A percentile compares a stretch with the other conserved stretches of the same genome.
Evolutionary conservation across 2,797 vertebrate genomes (phyloP).

Genomic region (Decapterus maruadsi): DNA sequence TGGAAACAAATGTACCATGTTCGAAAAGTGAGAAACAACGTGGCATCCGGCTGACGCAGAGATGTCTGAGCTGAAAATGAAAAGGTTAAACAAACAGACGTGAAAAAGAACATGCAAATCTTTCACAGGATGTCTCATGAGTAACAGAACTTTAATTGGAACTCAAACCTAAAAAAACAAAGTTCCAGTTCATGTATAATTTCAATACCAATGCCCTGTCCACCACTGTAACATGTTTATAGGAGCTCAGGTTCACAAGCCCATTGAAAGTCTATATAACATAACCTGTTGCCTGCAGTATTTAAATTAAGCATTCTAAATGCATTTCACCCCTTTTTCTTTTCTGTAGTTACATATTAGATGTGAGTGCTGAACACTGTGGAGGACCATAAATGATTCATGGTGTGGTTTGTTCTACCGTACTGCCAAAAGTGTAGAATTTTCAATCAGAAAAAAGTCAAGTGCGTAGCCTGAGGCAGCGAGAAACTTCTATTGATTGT

Average conservation of each 20-base stretch:
- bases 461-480: conserved; percentile 5
- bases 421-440: conserved; percentile 5
- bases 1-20: conserved; percentile 37
- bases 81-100: conserved; percentile 49
- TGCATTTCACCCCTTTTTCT: background rate
- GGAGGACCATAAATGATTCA: conserved; percentile 34
- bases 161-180: conserved; percentile 7
- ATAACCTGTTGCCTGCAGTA: conserved; percentile 11
- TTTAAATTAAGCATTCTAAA: conserved; percentile 17
- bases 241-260: background rate
- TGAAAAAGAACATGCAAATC: conserved; percentile 37
- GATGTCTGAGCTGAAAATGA: conserved; percentile 29
- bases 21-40: conserved; percentile 17
- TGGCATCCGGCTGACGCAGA: conserved; percentile 30
- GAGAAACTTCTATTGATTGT: background rate
- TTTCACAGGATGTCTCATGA: background rate
- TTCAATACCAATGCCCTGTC: conserved; percentile 11
- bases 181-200: conserved; percentile 18
- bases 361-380: conserved; percentile 20
- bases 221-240: conserved; percentile 19
- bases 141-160: background rate
- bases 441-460: conserved; percentile 25
- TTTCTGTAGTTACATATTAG: conserved; percentile 2
- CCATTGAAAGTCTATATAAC: conserved; percentile 35
- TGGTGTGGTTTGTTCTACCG: background rate